Conservation (phyloP, 2,888 invertebrate genomes). For the Tetragonula carbonaria region DNA sequence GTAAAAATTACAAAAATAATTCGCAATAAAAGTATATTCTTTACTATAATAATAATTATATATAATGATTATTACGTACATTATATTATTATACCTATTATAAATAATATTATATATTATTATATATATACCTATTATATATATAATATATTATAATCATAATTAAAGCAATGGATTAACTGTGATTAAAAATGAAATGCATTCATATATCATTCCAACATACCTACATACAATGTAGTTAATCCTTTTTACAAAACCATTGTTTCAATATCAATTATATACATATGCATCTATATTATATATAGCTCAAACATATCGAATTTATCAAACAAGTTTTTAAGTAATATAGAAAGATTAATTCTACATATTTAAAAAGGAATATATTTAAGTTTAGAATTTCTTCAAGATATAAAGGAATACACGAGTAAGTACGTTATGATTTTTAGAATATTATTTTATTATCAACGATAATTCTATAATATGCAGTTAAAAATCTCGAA, state of each 20-base stretch:
- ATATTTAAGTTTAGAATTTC: neutral
- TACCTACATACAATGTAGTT: too few species aligned
- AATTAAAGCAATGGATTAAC: too few species aligned
- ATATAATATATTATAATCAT: too few species aligned
- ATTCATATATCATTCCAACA: too few species aligned
- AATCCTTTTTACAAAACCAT: too few species aligned
- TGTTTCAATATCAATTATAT: too few species aligned
- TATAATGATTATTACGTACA: neutral
- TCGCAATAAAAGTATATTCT: neutral
- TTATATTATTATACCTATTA: too few species aligned
- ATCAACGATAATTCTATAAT: neutral
- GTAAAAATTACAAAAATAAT: neutral
- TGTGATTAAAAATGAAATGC: too few species aligned
- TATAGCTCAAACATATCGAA: neutral
- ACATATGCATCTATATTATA: too few species aligned
- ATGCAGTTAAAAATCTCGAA: neutral
- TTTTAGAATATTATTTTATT: neutral
- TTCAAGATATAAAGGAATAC: neutral
- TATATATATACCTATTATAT: too few species aligned
- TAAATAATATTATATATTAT: too few species aligned
- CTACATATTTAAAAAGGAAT: neutral
- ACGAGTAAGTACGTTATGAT: too few species aligned
- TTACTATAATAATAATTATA: neutral
- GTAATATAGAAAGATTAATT: constrained; percentile 23
- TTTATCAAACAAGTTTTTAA: constrained; percentile 36